Base-by-base conservation (phyloP, 2,113 vertebrate genomes). In the Pan paniscus region DNA sequence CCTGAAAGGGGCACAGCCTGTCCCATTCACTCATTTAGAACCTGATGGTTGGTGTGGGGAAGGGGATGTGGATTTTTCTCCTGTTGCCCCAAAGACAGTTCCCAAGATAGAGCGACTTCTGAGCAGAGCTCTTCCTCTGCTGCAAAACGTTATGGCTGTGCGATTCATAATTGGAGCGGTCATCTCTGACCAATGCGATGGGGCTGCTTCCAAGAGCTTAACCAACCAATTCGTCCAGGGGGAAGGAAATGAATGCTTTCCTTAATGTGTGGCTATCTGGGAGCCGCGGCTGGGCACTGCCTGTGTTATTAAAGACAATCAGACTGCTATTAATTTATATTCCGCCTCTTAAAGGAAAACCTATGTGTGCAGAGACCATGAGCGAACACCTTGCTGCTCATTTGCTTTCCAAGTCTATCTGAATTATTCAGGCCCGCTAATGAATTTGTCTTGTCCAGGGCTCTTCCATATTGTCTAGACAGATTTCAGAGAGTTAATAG, bases 401-500 rank as follows among this genome's bases (percentile, higher is more conserved):
- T 97, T 95, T 94, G 97, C 96, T 97, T 97, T 98, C 98, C 96
- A 98, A 96, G 98, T 96, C 95, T 94, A 57, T 78, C 97, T 98
- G 46, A 98, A 98, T 99, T 98, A 98, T 98, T 99, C 97, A 98
- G 97, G 92, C 97, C 81, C 27, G 96, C 98, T 98, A 98, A 98
- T 98, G 98, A 98, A 98, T 98, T 98, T 98, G 94, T 98, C 98
- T 97, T 97, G 98, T 98, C 98, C 92, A 55, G 55, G 14, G 35
- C 95, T 91, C 95, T 93, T 23, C 55, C 92, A 68, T 80, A 25
- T 40, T 35, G 97, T 98, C 97, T 70, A 78, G 96, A 97, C 97
- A 59, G 96, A 57, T 67, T n/a, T 75, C 0, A 0, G 93, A 90
- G 75, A 20, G 7, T 78, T 79, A 97, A 68, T 16, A 95, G 93